phyloP scores from a whole-genome alignment of 2,113 vertebrate species.

The Chlorodrepanis virens region DNA sequence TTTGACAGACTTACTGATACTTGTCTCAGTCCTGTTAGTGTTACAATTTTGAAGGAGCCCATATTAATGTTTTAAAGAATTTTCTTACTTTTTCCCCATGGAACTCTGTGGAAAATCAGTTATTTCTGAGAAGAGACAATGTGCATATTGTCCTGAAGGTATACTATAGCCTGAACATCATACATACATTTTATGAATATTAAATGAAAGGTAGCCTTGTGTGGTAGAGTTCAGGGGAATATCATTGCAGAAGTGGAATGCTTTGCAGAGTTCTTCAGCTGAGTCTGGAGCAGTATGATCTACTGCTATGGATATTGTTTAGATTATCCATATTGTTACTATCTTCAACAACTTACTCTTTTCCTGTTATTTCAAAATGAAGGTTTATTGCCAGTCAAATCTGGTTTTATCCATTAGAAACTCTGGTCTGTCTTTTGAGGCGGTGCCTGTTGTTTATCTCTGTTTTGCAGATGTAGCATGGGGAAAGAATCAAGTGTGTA shows the following conservation, averaged over 20 bases:
- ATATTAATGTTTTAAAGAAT: background rate
- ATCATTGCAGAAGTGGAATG: background rate
- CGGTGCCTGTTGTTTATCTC: background rate
- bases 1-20: background rate
- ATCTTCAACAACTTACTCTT: background rate
- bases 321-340: background rate
- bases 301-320: background rate
- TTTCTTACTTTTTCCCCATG: background rate
- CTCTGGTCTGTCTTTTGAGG: background rate
- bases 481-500: background rate
- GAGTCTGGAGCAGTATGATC: background rate
- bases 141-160: background rate
- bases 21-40: background rate
- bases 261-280: background rate
- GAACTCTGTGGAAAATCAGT: background rate
- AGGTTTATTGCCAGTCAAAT: background rate
- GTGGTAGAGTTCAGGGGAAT: background rate
- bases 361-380: background rate
- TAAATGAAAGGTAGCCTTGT: background rate
- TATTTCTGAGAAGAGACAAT: background rate
- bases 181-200: background rate
- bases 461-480: background rate
- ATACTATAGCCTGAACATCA: background rate
- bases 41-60: background rate
- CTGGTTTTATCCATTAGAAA: background rate